These are phyloP conservation scores for Eurytoma adleriae DNA, from an alignment of 2,888 invertebrate genomes.

Conservation along the genomic window DNA sequence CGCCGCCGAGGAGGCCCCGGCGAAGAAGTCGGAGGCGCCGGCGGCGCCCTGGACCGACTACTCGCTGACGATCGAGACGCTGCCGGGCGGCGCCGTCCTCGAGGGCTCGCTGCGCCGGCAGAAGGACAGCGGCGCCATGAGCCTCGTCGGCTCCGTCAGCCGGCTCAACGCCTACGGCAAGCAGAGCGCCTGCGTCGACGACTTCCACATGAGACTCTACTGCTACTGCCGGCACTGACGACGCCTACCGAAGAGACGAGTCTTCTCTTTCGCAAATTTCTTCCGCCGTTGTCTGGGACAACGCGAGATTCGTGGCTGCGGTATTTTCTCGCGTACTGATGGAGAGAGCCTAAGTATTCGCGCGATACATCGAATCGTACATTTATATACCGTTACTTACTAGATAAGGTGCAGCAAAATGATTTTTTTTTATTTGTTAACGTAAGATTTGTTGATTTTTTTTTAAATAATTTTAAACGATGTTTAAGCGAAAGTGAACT, in stretches of 20 bases:
- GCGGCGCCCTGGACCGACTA: slow-evolving; percentile 79
- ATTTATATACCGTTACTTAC: no score
- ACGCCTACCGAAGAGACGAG: not conserved
- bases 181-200: slow-evolving; percentile 86
- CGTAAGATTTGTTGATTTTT: no score
- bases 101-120: slow-evolving; percentile 85
- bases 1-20: not conserved
- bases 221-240: slow-evolving; percentile 80
- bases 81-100: slow-evolving; percentile 85
- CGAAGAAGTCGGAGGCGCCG: not conserved
- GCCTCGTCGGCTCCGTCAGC: slow-evolving; percentile 85
- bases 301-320: no score
- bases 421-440: no score
- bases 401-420: no score
- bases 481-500: no score
- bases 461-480: no score
- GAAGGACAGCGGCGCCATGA: slow-evolving; percentile 72
- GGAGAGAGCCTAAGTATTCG: no score
- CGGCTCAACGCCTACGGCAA: slow-evolving; percentile 88
- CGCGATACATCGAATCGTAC: no score
- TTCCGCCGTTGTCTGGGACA: no score
- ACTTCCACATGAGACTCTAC: slow-evolving; percentile 86
- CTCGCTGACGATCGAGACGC: slow-evolving; percentile 80
- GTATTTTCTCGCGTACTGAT: no score
- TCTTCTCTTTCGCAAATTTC: no score